Percentiles rank a stretch among this genome's conserved stretches.
These are phyloP conservation scores for Xylota segnis DNA, from an alignment of 2,888 invertebrate genomes.

Conservation along the genomic window DNA sequence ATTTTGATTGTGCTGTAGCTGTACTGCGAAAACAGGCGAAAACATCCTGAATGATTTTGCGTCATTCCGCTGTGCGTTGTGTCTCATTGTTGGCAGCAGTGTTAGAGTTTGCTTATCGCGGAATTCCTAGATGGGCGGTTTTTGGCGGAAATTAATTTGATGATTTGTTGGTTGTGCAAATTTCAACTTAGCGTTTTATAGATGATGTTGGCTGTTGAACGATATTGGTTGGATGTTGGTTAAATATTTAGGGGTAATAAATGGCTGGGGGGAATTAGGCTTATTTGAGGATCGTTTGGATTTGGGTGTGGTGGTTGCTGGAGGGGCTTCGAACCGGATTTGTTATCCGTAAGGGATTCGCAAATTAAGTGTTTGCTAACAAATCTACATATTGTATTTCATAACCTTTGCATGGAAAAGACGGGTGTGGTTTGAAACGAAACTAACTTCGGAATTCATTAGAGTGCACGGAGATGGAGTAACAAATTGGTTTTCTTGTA, in stretches of 20 bases:
- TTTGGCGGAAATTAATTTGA: conserved; percentile 9
- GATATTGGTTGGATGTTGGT: background rate
- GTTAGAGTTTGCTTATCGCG: background rate
- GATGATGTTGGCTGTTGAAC: background rate
- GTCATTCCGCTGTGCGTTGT: background rate
- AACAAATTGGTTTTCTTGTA: too few species aligned
- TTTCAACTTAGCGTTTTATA: conserved; percentile 1
- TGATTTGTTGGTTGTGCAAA: conserved; percentile 16
- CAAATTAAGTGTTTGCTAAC: too few species aligned
- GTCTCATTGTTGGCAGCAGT: background rate
- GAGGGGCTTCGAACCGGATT: too few species aligned
- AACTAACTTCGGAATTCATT: too few species aligned
- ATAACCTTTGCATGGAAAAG: too few species aligned
- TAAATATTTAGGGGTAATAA: conserved; percentile 3
- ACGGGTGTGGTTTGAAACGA: too few species aligned
- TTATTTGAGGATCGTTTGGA: background rate
- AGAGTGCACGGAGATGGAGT: too few species aligned
- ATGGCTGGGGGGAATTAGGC: too few species aligned
- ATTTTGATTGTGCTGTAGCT: background rate
- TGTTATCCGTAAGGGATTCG: too few species aligned
- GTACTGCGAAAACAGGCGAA: background rate
- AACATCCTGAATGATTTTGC: conserved; percentile 15
- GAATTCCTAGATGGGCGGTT: background rate
- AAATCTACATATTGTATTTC: too few species aligned
- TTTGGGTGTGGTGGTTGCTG: background rate